Conservation (phyloP, 2,888 invertebrate genomes). For the Mystacides longicornis region DNA sequence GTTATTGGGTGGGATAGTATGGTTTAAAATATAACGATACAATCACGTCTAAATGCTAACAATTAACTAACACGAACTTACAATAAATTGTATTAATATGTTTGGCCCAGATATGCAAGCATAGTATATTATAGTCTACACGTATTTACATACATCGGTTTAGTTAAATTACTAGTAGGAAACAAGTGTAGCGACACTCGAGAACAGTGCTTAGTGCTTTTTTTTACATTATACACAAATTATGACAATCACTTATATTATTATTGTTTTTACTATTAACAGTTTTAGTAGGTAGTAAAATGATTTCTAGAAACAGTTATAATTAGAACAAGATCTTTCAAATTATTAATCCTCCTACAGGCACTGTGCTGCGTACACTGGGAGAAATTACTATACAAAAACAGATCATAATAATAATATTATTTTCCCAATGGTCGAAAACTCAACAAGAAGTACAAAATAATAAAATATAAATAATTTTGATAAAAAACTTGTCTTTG, state of each 20-base stretch:
- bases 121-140: too few relatives aligned
- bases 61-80: too few relatives aligned
- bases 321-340: neutral
- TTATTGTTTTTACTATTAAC: neutral
- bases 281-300: neutral
- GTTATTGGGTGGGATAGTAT: too few relatives aligned
- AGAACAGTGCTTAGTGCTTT: conserved; percentile 1
- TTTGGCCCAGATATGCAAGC: conserved; percentile 17
- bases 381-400: too few relatives aligned
- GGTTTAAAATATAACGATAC: conserved; percentile 4
- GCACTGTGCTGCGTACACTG: conserved; percentile 15
- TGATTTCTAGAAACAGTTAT: conserved; percentile 2
- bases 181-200: conserved; percentile 12
- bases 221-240: neutral
- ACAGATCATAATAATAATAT: too few relatives aligned
- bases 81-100: too few relatives aligned
- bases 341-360: neutral
- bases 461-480: conserved; percentile 21
- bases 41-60: too few relatives aligned
- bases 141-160: too few relatives aligned
- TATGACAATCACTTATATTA: neutral
- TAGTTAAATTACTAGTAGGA: conserved; percentile 12
- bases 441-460: conserved; percentile 12
- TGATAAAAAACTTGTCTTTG: conserved; percentile 25
- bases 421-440: conserved; percentile 9